These are phyloP conservation scores for Cinara cedri DNA, from an alignment of 2,888 invertebrate species.

Conservation along the genomic window DNA sequence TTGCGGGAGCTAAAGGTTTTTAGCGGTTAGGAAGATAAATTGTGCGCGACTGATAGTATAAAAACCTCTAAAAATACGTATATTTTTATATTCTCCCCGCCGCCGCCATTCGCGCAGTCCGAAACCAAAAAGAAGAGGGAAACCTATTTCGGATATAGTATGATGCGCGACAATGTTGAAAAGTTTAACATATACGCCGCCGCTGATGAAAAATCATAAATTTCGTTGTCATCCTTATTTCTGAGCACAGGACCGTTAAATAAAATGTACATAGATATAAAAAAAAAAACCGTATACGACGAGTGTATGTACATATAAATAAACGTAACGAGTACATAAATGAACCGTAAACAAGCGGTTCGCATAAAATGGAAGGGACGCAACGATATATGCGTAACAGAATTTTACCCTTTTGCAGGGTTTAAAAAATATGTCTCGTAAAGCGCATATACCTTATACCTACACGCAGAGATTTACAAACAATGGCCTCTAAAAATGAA, in stretches of 20 bases:
- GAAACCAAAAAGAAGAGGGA: slow-evolving; percentile 19
- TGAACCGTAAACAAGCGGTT: slow-evolving; percentile 35
- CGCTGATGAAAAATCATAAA: slow-evolving; percentile 52
- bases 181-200: slow-evolving; percentile 41
- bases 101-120: neutral
- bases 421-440: slow-evolving; percentile 5
- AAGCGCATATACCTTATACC: neutral
- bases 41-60: slow-evolving; percentile 41
- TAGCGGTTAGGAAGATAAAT: slow-evolving; percentile 53
- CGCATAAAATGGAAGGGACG: slow-evolving; percentile 7
- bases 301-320: neutral
- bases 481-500: neutral
- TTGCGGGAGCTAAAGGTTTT: slow-evolving; percentile 43
- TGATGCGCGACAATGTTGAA: slow-evolving; percentile 33
- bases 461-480: slow-evolving; percentile 11
- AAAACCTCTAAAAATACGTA: slow-evolving; percentile 51
- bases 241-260: slow-evolving; percentile 11
- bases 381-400: neutral
- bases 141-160: slow-evolving; percentile 37
- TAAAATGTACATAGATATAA: slow-evolving; percentile 21
- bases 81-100: slow-evolving; percentile 39
- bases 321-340: slow-evolving; percentile 12
- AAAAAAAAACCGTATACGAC: neutral
- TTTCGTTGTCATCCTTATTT: slow-evolving; percentile 39
- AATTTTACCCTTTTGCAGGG: neutral